Base-by-base conservation (phyloP, 2,888 invertebrate species). In the Oegoconia quadripuncta region DNA sequence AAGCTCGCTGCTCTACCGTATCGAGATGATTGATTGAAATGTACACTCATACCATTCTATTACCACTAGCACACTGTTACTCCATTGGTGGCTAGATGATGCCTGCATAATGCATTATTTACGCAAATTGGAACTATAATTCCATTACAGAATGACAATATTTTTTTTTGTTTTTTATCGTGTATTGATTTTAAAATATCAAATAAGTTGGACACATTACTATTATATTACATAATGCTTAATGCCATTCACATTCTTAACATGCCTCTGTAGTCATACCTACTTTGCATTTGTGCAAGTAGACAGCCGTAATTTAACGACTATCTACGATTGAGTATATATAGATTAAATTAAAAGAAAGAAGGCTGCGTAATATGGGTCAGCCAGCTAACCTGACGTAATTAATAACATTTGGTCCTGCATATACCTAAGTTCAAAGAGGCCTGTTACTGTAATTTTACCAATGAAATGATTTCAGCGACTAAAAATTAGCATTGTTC, bases 351-450 rank as follows among this genome's bases (percentile, higher is more conserved):
- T 41, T 41, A 34, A 40, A 40, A 41, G 37, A 41, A 37, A 37
- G 37, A 42, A 35, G 30, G 34, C 13, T 37, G 26, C 18, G 31
- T 42, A 38, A 34, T 38, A 37, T 38, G 38, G 35, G 26, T n/a
- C 13, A 26, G 7, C 12, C 26, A 26, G 23, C 32, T 39, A 33
- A 38, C 27, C 38, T 30, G 37, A 35, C 11, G 36, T 31, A 42
- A 39, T n/a, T n/a, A 42, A 41, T 41, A 42, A 41, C 45, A 37
- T 45, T 45, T 45, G 41, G 42, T 41, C 41, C 39, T 41, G 32
- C 30, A 18, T 38, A 31, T 31, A 35, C 38, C n/a, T n/a, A n/a
- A n/a, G 27, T 34, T 38, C 35, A 32, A 28, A 16, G 34, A n/a
- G n/a, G n/a, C n/a, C n/a, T n/a, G n/a, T n/a, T n/a, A n/a, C n/a